phyloP scores from a whole-genome alignment of 1,140 invertebrate species.

The Formica exsecta region DNA sequence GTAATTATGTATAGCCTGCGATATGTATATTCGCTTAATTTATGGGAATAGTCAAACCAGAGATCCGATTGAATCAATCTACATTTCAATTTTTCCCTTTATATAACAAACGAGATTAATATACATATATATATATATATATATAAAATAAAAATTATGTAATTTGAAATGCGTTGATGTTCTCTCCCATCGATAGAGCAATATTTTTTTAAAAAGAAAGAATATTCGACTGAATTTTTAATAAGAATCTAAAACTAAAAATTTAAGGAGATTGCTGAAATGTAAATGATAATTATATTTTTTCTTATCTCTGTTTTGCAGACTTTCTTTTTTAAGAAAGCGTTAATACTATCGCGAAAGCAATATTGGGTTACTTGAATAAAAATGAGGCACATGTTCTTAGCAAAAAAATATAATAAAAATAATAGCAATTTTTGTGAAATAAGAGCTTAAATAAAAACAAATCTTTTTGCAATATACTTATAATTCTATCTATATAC shows the following conservation, averaged over 20 bases:
- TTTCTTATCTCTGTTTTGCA: background rate
- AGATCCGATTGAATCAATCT: background rate
- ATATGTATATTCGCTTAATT: background rate
- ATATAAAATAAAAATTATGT: too few relatives aligned
- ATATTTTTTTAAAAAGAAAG: constrained; percentile 2
- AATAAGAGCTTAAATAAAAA: background rate
- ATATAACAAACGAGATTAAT: background rate
- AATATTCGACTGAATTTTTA: constrained; percentile 6
- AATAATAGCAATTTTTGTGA: background rate
- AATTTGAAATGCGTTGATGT: background rate
- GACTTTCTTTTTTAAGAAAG: background rate
- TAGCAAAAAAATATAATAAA: background rate
- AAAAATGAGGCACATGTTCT: constrained; percentile 6
- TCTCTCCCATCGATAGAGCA: background rate
- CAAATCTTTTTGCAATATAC: background rate
- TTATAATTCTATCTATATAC: background rate
- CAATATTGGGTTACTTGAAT: background rate
- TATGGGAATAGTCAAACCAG: background rate
- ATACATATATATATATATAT: too few relatives aligned
- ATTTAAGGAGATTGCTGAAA: background rate
- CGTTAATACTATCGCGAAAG: background rate
- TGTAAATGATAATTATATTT: constrained; percentile 4
- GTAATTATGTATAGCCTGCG: background rate
- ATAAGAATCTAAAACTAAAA: background rate
- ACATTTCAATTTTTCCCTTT: background rate